These are phyloP conservation scores for Bombyx mori DNA, from an alignment of 1,140 invertebrate species.

Conservation along the genomic window ASM3026992v2 NC_085123.1:10677501-10678000, in stretches of 20 bases:
- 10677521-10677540: conserved; percentile 53
- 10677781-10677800: conserved; percentile 63
- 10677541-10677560: conserved; percentile 38
- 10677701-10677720: conserved; percentile 3
- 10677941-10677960: conserved; percentile 1
- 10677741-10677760: conserved; percentile 46
- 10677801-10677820: conserved; percentile 62
- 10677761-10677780: conserved; percentile 66
- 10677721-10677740: conserved; percentile 7
- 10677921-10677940: conserved; percentile 26
- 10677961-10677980: conserved; percentile 54
- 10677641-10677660: conserved; percentile 59
- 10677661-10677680: conserved; percentile 55
- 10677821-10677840: conserved; percentile 60
- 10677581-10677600: conserved; percentile 62
- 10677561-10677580: conserved; percentile 45
- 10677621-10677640: conserved; percentile 56
- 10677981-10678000: conserved; percentile 35
- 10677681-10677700: conserved; percentile 28
- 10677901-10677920: conserved; percentile 31
- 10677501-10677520: conserved; percentile 55
- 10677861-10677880: conserved; percentile 58
- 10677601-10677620: conserved; percentile 56
- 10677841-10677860: conserved; percentile 54
- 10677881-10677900: conserved; percentile 34